Evolutionary conservation across 2,113 vertebrate species (phyloP).

Genomic region (Gracilinanus agilis): DNA sequence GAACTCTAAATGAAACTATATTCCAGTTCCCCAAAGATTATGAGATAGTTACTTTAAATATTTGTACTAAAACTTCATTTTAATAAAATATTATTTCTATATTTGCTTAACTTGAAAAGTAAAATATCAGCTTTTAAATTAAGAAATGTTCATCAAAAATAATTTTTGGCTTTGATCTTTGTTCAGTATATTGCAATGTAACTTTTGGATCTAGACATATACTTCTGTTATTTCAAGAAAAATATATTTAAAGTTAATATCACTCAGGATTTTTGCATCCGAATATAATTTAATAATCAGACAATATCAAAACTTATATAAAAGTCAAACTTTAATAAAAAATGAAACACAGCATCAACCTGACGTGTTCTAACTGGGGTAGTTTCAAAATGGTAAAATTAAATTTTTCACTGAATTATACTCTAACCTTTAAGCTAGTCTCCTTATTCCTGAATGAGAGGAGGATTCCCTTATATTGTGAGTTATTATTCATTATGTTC

Average conservation of each 20-base stretch:
- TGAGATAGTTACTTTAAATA: background rate
- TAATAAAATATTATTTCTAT: constrained; percentile 65
- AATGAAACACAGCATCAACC: background rate
- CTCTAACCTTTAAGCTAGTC: background rate
- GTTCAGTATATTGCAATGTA: background rate
- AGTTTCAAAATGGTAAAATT: background rate
- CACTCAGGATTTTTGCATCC: background rate
- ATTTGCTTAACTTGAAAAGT: constrained; percentile 24
- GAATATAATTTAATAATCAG: background rate
- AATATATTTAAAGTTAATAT: background rate
- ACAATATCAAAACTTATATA: background rate
- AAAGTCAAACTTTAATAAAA: background rate
- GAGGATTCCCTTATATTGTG: background rate
- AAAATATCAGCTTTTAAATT: background rate
- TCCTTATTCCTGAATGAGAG: background rate
- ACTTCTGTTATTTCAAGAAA: background rate
- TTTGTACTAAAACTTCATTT: background rate
- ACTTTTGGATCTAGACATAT: background rate
- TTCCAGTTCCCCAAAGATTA: constrained; percentile 1
- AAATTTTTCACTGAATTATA: background rate
- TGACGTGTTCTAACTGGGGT: background rate
- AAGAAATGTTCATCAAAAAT: background rate
- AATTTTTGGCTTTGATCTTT: background rate
- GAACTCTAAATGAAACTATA: constrained; percentile 15
- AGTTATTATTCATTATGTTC: background rate